Conservation (phyloP, 2,888 invertebrate species). For the Aleiodes testaceus region DNA sequence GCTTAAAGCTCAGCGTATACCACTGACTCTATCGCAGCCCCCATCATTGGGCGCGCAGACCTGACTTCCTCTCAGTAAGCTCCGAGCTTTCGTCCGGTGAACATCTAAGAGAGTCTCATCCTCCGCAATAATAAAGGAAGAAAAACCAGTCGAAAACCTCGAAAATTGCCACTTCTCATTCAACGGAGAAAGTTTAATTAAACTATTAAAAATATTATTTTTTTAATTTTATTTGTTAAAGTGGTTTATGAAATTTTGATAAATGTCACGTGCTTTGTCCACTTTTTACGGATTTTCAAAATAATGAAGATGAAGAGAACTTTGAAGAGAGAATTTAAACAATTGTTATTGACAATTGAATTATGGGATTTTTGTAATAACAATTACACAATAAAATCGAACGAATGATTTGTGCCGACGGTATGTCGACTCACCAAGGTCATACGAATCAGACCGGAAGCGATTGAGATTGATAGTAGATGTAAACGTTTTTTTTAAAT, state of each 20-base stretch:
- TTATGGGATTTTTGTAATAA: too few relatives aligned
- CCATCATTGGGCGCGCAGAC: conserved; percentile 48
- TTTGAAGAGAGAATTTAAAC: too few relatives aligned
- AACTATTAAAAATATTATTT: too few relatives aligned
- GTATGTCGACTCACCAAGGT: conserved; percentile 45
- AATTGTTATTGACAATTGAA: too few relatives aligned
- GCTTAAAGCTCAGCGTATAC: conserved; percentile 37
- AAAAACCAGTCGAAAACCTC: too few relatives aligned
- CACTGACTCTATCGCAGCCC: conserved; percentile 42
- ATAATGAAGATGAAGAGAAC: too few relatives aligned
- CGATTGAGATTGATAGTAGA: conserved; percentile 53
- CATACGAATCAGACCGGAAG: conserved; percentile 51
- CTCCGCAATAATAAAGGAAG: conserved; percentile 25
- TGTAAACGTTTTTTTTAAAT: conserved; percentile 15
- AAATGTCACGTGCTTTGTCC: too few relatives aligned
- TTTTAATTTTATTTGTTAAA: too few relatives aligned
- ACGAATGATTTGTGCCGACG: conserved; percentile 46
- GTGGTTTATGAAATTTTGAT: too few relatives aligned
- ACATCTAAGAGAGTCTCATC: conserved; percentile 43
- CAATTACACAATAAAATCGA: conserved; percentile 43
- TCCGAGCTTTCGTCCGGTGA: conserved; percentile 68
- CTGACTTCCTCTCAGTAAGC: conserved; percentile 68
- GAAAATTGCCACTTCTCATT: background rate
- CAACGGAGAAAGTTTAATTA: too few relatives aligned
- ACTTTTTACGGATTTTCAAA: too few relatives aligned